These are phyloP conservation scores for Rhagium mordax DNA, from an alignment of 2,888 invertebrate species.

Conservation along the genomic window DNA sequence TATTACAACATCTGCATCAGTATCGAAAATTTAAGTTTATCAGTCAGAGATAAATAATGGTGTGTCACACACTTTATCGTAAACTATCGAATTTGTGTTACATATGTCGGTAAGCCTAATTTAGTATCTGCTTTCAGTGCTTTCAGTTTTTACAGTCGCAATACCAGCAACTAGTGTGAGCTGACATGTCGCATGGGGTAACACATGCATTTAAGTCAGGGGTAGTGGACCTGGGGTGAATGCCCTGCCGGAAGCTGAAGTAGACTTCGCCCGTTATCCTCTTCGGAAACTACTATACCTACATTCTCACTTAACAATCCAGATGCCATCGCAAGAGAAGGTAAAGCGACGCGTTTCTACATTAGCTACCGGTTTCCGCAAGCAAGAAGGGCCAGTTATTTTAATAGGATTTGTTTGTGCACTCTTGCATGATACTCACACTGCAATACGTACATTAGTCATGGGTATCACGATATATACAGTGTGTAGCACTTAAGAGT, in stretches of 20 bases:
- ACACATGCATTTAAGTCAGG: conserved; percentile 4
- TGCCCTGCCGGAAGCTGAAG: conserved; percentile 46
- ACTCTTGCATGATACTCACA: neutral
- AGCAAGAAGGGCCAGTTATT: neutral
- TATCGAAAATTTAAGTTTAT: neutral
- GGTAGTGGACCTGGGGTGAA: conserved; percentile 40
- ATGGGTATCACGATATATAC: neutral
- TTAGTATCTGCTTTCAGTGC: neutral
- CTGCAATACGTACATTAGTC: neutral
- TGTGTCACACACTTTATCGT: neutral
- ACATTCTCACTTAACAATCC: neutral
- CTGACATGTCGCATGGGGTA: conserved; percentile 3
- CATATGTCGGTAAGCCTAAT: neutral
- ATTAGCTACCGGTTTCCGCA: neutral
- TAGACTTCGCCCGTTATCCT: conserved; percentile 36
- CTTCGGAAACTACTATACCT: conserved; percentile 33
- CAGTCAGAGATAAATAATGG: neutral
- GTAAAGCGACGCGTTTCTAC: neutral
- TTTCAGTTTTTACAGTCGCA: neutral
- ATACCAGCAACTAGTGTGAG: neutral
- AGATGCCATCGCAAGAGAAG: neutral
- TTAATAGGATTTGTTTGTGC: neutral
- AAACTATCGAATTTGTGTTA: neutral
- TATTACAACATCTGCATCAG: neutral
- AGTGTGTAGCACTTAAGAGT: too few relatives aligned